Percentiles rank a stretch among this genome's conserved stretches.
Evolutionary conservation across 2,888 invertebrate genomes (phyloP).

Genomic region (Callimorpha dominula): DNA sequence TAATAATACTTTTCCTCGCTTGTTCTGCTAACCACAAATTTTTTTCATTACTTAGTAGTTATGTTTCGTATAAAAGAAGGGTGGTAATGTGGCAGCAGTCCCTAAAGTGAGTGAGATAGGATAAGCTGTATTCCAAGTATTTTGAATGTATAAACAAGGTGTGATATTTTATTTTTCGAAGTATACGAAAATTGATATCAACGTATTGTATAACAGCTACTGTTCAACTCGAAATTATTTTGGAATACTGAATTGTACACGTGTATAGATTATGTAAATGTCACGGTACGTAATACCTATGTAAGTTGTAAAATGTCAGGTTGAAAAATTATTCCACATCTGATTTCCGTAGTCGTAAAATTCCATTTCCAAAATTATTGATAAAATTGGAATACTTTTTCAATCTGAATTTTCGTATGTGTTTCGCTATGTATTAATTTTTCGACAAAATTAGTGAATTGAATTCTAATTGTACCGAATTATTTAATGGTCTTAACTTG

Average conservation of each 20-base stretch:
- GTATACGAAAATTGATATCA: constrained; percentile 33
- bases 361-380: constrained; percentile 11
- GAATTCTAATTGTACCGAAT: constrained; percentile 54
- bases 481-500: constrained; percentile 50
- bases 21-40: constrained; percentile 28
- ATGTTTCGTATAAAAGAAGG: constrained; percentile 27
- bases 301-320: constrained; percentile 33
- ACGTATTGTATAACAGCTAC: constrained; percentile 15
- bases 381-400: constrained; percentile 21
- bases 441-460: constrained; percentile 28
- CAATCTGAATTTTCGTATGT: constrained; percentile 37
- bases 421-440: constrained; percentile 15
- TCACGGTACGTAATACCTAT: constrained; percentile 12
- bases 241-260: constrained; percentile 29
- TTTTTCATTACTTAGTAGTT: constrained; percentile 29
- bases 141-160: constrained; percentile 24
- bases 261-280: constrained; percentile 22
- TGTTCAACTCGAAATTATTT: constrained; percentile 25
- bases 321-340: constrained; percentile 32
- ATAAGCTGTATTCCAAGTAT: constrained; percentile 26
- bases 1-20: constrained; percentile 29
- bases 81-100: constrained; percentile 37
- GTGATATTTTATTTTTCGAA: constrained; percentile 40
- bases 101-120: constrained; percentile 50
- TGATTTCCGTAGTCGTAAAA: constrained; percentile 53